Base-by-base conservation (phyloP, 2,113 vertebrate species). In the Campylorhamphus procurvoides region DNA sequence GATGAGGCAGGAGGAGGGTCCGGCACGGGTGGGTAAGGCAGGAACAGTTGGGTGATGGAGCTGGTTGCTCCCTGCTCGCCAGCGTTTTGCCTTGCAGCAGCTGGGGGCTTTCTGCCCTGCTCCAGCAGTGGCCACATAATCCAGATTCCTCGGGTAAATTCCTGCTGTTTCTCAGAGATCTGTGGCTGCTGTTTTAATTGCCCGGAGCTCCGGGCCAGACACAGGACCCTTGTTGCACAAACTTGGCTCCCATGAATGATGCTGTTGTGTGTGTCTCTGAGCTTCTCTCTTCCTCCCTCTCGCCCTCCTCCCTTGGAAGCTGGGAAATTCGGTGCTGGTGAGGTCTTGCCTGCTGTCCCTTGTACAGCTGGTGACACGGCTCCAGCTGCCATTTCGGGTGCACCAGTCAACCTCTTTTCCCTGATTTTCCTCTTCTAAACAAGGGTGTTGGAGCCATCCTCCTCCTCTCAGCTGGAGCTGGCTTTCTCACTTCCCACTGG, bases 211-310 rank as follows among this genome's bases (percentile, higher is more conserved):
- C 1, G 28, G 89, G 93, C 67, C 84, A 97, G 92, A 97, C 96
- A 97, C 94, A 96, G 96, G 96, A 95, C 79, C 90, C 94, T 97
- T 97, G 93, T 97, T 96, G 86, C 72, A 81, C 35, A 53, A 42
- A 77, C 85, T 59, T 63, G 1, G 87, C 87, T 92, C 87, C 94
- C 80, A 92, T 97, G 96, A 97, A 97, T 96, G 96, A 96, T 93
- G 85, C 96, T 84, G 92, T 96, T 97, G 95, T 97, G 90, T 64
- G 20, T 44, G 90, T 47, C 93, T 90, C 89, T 2, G 79, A 88
- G 94, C 69, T 86, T 64, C 94, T 56, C 88, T 72, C 68, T 84
- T 49, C 59, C 81, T 84, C 83, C 79, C 78, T 95, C 77, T 78
- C 25, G 9, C 87, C 50, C 50, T 93, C 93, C 75, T 90, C 79